Evolutionary conservation across 1,140 invertebrate species (phyloP), one percentile per base, ranked within the genome.

Genomic region (Galleria mellonella): DNA sequence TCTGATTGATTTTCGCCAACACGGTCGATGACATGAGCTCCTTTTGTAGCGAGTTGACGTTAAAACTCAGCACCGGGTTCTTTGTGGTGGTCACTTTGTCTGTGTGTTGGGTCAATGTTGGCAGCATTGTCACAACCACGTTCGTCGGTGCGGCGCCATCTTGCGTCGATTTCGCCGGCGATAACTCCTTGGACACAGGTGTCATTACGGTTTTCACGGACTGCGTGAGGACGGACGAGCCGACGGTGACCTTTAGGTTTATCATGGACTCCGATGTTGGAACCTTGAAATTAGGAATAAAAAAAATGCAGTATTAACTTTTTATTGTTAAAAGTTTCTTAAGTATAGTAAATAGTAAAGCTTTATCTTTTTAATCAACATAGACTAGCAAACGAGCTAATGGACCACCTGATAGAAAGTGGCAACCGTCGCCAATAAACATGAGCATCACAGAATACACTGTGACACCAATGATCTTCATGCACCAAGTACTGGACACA

Each of bases 181-280:
- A 23, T 23, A 23, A 3, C 17, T 23, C 17, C 17, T 23, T 23
- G 6, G 6, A 3, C 6, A 23, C 6, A 3, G 17, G 17, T 28
- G 33, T 40, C 9, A 31, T 37, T 9, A 31, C 51, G 1, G 60
- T 70, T 28, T 61, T 69, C 3, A 71, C 47, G 12, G 56, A 66
- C 33, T 73, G 70, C 2, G 70, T 68, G 10, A 71, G 41, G 0
- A 73, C 64, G 6, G 70, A 65, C 0, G 66, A 49, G 11, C 67
- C 70, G 0, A 71, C 62, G 9, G 67, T 71, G 7, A 70, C 62
- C 61, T 69, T 71, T 6, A 73, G 30, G 29, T 64, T 68, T 13
- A 72, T 14, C 0, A 53, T 62, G 14, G 67, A 58, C 1, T 49
- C 43, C 6, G 55, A 32, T 0, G 40, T 32, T 29, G 13, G 14